A percentile compares a stretch with the other conserved stretches of the same genome.
These are phyloP conservation scores for Malurus elegans DNA, from an alignment of 2,113 vertebrate genomes.

Conservation along the genomic window DNA sequence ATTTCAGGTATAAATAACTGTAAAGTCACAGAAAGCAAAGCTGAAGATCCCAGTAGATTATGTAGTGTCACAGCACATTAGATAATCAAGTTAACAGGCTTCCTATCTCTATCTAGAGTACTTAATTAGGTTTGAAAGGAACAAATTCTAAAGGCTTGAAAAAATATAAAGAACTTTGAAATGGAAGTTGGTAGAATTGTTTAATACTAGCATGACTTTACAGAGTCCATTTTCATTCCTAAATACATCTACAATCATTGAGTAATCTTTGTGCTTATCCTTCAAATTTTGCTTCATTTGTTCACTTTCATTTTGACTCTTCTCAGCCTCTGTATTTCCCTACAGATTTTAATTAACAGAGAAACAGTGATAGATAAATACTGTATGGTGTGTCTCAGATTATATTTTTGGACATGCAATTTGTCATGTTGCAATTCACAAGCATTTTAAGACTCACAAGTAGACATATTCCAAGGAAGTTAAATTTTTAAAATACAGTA, in stretches of 20 bases:
- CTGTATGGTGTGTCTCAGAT: fast-evolving
- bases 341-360: neutral
- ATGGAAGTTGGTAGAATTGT: neutral
- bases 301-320: neutral
- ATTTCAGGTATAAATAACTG: neutral
- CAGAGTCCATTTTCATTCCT: neutral
- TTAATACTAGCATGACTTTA: neutral
- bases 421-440: neutral
- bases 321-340: neutral
- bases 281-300: neutral
- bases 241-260: neutral
- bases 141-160: neutral
- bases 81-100: neutral
- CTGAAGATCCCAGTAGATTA: neutral
- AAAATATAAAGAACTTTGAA: neutral
- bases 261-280: neutral
- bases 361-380: neutral
- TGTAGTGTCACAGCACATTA: neutral
- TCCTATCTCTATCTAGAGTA: neutral
- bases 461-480: neutral
- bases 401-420: neutral
- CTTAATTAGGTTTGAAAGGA: neutral
- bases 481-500: neutral
- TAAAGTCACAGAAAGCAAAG: neutral
- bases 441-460: neutral